A percentile compares a stretch with the other conserved stretches of the same genome.
These are phyloP conservation scores for Lerema accius DNA, from an alignment of 1,140 invertebrate genomes.

Conservation along the genomic window DNA sequence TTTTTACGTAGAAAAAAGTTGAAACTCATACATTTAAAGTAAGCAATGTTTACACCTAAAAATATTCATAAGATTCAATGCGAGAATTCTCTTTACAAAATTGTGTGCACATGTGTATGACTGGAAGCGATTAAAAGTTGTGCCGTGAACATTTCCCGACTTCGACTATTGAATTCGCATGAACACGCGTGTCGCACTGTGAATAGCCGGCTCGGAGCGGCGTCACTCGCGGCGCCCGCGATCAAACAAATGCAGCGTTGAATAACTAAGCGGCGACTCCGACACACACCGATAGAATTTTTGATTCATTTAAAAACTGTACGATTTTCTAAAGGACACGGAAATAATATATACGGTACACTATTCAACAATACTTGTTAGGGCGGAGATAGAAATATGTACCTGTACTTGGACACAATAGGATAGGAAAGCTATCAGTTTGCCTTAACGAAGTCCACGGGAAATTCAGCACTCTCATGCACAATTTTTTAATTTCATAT, in stretches of 20 bases:
- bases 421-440: too few relatives aligned
- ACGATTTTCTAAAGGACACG: neutral
- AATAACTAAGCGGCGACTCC: conserved; percentile 20
- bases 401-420: too few relatives aligned
- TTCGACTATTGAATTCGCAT: conserved; percentile 1
- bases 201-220: neutral
- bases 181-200: neutral
- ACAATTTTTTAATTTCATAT: too few relatives aligned
- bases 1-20: too few relatives aligned
- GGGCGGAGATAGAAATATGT: too few relatives aligned
- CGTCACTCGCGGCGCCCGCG: conserved; percentile 12
- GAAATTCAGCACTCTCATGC: too few relatives aligned
- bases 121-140: conserved; percentile 5
- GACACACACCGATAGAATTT: neutral
- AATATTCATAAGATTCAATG: neutral
- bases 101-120: neutral
- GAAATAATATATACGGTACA: neutral
- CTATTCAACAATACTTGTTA: neutral
- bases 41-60: neutral
- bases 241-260: conserved; percentile 27
- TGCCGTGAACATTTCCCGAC: neutral
- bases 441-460: too few relatives aligned
- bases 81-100: neutral
- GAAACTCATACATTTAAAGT: too few relatives aligned
- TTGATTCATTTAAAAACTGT: neutral